These are phyloP conservation scores for Reinhardtius hippoglossoides DNA, from an alignment of 2,113 vertebrate genomes.

Conservation along the genomic window DNA sequence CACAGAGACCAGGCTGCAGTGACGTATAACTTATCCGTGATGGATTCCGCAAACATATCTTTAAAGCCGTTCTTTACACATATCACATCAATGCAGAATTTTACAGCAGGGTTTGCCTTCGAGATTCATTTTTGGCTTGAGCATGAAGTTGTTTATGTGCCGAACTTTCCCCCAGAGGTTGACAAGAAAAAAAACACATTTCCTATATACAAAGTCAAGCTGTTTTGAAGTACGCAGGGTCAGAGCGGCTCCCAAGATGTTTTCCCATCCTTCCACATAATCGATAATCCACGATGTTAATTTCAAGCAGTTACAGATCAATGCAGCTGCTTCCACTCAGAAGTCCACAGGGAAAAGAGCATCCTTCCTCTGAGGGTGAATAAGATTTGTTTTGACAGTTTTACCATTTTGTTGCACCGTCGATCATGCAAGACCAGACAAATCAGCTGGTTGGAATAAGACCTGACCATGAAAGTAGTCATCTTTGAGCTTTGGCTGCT, in stretches of 20 bases:
- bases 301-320: conserved; percentile 24
- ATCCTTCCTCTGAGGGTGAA: conserved; percentile 9
- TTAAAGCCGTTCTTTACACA: neutral
- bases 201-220: conserved; percentile 39
- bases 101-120: conserved; percentile 4
- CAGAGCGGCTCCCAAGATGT: neutral
- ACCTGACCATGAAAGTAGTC: conserved; percentile 26
- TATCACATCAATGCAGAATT: conserved; percentile 2
- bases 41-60: conserved; percentile 11
- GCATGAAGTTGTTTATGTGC: neutral
- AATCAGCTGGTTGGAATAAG: conserved; percentile 39
- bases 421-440: conserved; percentile 19
- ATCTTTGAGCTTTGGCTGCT: conserved; percentile 7
- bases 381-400: neutral
- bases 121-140: neutral
- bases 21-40: neutral
- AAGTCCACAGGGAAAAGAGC: conserved; percentile 3
- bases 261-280: conserved; percentile 8
- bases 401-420: conserved; percentile 19
- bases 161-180: neutral
- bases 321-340: neutral
- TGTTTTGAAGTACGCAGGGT: conserved; percentile 1
- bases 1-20: neutral
- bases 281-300: conserved; percentile 55
- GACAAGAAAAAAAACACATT: conserved; percentile 10